Conservation (phyloP, 1,140 invertebrate genomes). For the Tigriopus japonicus region DNA sequence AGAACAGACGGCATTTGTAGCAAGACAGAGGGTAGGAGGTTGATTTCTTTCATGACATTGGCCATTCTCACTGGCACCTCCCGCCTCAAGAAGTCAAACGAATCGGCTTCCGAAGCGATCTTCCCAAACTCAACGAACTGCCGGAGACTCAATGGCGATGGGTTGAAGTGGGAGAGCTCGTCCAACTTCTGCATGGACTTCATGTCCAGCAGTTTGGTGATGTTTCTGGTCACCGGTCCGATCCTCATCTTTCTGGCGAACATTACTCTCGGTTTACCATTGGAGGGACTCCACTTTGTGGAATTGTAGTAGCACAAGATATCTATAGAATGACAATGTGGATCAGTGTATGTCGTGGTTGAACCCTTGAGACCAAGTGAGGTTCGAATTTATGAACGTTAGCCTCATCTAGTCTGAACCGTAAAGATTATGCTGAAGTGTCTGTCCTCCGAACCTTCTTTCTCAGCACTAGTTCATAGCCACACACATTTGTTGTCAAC, state of each 20-base stretch:
- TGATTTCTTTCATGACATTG: conserved; percentile 96
- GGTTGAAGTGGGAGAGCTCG: conserved; percentile 9
- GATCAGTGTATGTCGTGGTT: too few relatives aligned
- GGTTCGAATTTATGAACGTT: too few relatives aligned
- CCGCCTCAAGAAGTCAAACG: conserved; percentile 73
- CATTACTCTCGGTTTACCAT: too few relatives aligned
- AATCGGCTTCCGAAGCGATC: conserved; percentile 69
- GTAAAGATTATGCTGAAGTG: too few relatives aligned
- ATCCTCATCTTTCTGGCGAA: conserved; percentile 2
- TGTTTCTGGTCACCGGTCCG: background rate
- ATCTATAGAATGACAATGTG: too few relatives aligned
- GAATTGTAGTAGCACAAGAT: too few relatives aligned
- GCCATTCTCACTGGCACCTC: conserved; percentile 81
- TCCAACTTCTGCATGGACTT: conserved; percentile 12
- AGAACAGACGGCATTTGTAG: conserved; percentile 54
- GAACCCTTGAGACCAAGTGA: too few relatives aligned
- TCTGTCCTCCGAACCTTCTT: too few relatives aligned
- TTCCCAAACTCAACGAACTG: conserved; percentile 12
- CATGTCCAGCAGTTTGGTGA: conserved; percentile 13
- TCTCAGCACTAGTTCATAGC: too few relatives aligned
- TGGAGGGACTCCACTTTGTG: too few relatives aligned
- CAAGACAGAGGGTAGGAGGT: conserved; percentile 67
- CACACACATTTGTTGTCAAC: too few relatives aligned
- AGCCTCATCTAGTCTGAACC: too few relatives aligned
- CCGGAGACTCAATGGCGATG: conserved; percentile 2